These are phyloP conservation scores for Coelogynopora nodosa DNA, from an alignment of 2,888 invertebrate species.

Conservation along the genomic window DNA sequence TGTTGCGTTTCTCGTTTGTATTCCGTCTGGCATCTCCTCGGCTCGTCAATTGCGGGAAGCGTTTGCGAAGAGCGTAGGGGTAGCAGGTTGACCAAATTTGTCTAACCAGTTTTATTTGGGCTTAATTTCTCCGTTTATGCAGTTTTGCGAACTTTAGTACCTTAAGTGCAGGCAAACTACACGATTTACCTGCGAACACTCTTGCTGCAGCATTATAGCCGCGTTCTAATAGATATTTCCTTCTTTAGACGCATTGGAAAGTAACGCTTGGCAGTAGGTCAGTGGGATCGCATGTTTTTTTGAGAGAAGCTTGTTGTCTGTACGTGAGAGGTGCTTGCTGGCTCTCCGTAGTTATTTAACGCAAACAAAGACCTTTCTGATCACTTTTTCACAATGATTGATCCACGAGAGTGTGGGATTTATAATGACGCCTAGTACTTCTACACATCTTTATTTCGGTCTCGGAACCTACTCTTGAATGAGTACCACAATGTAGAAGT, in stretches of 20 bases:
- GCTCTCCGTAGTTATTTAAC: not conserved
- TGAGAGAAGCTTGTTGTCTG: not conserved
- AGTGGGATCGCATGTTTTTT: not conserved
- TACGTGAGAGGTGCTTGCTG: not conserved
- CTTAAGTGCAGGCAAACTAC: not conserved
- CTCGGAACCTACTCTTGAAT: not conserved
- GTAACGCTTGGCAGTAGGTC: not conserved
- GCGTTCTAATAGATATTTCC: not conserved
- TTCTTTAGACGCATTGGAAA: not conserved
- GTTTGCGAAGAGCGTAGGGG: not conserved
- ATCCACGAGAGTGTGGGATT: not conserved
- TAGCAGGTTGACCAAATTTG: not conserved
- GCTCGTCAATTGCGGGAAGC: not conserved
- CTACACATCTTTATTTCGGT: not conserved
- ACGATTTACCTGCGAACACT: not conserved
- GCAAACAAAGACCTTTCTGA: not conserved
- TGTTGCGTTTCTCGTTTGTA: not conserved
- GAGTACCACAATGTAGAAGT: not conserved
- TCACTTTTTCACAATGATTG: not conserved
- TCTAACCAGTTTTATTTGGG: not conserved
- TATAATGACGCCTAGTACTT: not conserved
- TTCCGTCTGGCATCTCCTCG: not conserved
- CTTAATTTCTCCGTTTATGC: not conserved
- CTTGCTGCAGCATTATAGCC: not conserved
- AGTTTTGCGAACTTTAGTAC: not conserved